Evolutionary conservation across 2,888 invertebrate genomes (phyloP), one percentile per base, ranked within the genome.

Genomic region (Shargacucullia verbasci): DNA sequence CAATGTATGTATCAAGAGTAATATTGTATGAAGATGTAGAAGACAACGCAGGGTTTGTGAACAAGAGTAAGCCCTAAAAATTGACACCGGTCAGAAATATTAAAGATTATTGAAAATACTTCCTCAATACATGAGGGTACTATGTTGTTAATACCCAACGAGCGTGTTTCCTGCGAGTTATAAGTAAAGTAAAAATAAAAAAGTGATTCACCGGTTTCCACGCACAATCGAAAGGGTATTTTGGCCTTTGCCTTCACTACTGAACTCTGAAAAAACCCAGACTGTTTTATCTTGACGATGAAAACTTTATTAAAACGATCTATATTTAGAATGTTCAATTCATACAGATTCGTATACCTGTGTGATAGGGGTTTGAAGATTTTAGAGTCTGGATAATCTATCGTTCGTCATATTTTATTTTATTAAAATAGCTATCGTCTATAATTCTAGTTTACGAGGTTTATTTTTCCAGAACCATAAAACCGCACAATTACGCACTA

Each of bases 131-230:
- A 46, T 9, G 34, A 29, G 29, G 3, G 29, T 29, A 55, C 64
- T 48, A 35, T 40, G 55, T 70, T 70, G 47, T 75, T 54, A 56
- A 20, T 3, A 20, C 47, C 52, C 52, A 35, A 57, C 48, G 52
- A 67, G 60, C 69, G 57, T 67, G 68, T 66, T 73, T 77, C 78
- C 78, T 73, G 71, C 43, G 58, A 40, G 55, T 59, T 63, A 53
- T 61, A 72, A 65, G 55, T 61, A 47, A 40, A 65, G 50, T 64
- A 65, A 67, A 70, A 68, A 67, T 67, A 76, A 70, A 55, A 59
- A 59, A 54, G 41, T 68, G 72, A 68, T 62, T 76, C 71, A 76
- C 53, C 38, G 38, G 59, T 69, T 59, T 65, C 56, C 73, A 66
- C 60, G 56, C 64, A 46, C 60, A 37, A 61, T 40, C 52, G 58